Conservation (phyloP, 1,140 invertebrate genomes). For the Ylistrum balloti region DNA sequence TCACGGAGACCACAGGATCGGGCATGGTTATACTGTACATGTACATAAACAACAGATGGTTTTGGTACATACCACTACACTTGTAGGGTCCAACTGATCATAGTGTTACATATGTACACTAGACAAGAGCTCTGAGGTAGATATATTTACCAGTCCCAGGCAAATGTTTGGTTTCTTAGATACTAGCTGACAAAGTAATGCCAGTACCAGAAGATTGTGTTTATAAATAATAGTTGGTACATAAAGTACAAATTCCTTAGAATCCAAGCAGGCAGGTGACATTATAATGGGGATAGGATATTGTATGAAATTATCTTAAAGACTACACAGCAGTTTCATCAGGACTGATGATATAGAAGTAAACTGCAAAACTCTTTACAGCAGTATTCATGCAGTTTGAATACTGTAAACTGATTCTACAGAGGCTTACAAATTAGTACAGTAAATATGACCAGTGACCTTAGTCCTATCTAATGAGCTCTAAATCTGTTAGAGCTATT, state of each 20-base stretch:
- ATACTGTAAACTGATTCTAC: no score
- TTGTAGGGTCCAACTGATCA: conserved; percentile 14
- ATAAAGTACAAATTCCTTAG: conserved; percentile 7
- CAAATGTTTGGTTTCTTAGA: conserved; percentile 35
- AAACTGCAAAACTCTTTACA: no score
- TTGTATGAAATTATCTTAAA: no score
- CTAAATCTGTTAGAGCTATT: no score
- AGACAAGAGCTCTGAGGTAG: neutral
- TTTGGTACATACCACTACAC: conserved; percentile 11
- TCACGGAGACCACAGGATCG: neutral
- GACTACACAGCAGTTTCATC: no score
- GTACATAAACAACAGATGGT: conserved; percentile 20
- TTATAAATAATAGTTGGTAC: neutral
- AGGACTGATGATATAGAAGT: no score
- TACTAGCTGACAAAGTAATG: neutral
- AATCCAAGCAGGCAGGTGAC: neutral
- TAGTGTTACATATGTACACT: conserved; percentile 12
- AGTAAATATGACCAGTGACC: no score
- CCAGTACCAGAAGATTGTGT: neutral
- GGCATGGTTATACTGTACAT: neutral
- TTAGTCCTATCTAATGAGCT: no score
- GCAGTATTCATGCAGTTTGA: no score
- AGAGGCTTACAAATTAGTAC: no score
- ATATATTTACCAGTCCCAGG: neutral
- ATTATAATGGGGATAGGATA: neutral